These are phyloP conservation scores for Charanyca ferruginea DNA, from an alignment of 2,888 invertebrate genomes.

Conservation along the genomic window DNA sequence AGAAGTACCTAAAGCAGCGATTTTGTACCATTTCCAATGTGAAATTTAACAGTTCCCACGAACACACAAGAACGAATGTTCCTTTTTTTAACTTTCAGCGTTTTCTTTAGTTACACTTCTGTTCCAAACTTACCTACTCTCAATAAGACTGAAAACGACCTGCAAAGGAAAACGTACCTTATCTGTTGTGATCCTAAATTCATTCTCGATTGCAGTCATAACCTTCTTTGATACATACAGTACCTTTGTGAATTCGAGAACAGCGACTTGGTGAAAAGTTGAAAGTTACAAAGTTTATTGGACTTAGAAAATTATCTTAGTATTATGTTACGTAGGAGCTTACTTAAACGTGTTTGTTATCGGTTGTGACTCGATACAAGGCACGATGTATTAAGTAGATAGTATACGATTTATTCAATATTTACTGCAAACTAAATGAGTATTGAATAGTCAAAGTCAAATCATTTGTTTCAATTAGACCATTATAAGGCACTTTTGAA, in stretches of 20 bases:
- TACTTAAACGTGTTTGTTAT: conserved; percentile 70
- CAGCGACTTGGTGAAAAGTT: conserved; percentile 73
- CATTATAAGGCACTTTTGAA: too few species aligned
- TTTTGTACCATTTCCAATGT: conserved; percentile 54
- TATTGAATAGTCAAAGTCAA: too few species aligned
- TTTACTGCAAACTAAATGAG: background rate
- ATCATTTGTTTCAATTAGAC: too few species aligned
- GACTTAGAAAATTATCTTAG: conserved; percentile 76
- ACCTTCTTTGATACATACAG: conserved; percentile 67
- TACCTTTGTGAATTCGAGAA: conserved; percentile 79
- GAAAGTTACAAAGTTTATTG: conserved; percentile 77
- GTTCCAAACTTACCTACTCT: conserved; percentile 58
- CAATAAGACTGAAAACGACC: conserved; percentile 47
- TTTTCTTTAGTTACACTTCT: conserved; percentile 68
- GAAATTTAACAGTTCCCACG: conserved; percentile 67
- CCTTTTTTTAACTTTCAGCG: conserved; percentile 71
- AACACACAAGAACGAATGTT: conserved; percentile 62
- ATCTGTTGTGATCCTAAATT: conserved; percentile 13
- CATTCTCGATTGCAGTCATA: conserved; percentile 24
- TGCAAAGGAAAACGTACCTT: conserved; percentile 51
- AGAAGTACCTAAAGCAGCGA: conserved; percentile 5
- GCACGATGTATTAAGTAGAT: conserved; percentile 26
- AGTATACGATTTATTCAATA: too few species aligned
- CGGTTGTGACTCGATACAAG: conserved; percentile 52
- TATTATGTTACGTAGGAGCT: conserved; percentile 72